phyloP scores from a whole-genome alignment of 2,113 vertebrate species.

The Cochlearius cochlearius region DNA sequence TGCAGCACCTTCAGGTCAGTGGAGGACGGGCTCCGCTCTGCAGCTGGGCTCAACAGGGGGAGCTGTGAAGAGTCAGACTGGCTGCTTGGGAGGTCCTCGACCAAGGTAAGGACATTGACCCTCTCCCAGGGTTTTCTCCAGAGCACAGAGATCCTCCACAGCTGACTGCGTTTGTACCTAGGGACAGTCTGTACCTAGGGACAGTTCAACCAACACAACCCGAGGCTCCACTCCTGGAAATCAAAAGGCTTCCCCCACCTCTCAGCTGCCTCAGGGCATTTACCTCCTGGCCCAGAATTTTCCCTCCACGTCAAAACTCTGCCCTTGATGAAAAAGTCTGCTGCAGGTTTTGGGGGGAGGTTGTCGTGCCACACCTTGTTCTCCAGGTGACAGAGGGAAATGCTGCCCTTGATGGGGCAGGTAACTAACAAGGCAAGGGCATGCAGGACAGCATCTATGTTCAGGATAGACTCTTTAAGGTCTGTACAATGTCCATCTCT shows the following conservation, averaged over 20 bases:
- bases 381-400: neutral
- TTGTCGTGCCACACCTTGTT: neutral
- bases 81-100: neutral
- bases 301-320: no score
- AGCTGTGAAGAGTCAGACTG: neutral
- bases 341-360: neutral
- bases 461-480: no score
- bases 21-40: neutral
- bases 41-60: neutral
- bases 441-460: accelerated
- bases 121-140: neutral
- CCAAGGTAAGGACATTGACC: neutral
- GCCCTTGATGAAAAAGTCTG: neutral
- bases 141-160: neutral
- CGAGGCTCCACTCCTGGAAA: neutral
- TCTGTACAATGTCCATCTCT: neutral
- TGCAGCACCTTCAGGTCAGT: neutral
- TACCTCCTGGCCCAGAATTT: neutral
- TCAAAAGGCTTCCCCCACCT: neutral
- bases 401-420: neutral
- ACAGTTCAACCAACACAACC: no score
- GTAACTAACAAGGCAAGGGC: neutral
- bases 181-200: neutral
- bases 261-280: neutral
- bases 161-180: neutral